Percentiles rank a stretch among this genome's conserved stretches.
These are phyloP conservation scores for Heliconius erato DNA, from an alignment of 2,888 invertebrate genomes.

Conservation along the genomic window DNA sequence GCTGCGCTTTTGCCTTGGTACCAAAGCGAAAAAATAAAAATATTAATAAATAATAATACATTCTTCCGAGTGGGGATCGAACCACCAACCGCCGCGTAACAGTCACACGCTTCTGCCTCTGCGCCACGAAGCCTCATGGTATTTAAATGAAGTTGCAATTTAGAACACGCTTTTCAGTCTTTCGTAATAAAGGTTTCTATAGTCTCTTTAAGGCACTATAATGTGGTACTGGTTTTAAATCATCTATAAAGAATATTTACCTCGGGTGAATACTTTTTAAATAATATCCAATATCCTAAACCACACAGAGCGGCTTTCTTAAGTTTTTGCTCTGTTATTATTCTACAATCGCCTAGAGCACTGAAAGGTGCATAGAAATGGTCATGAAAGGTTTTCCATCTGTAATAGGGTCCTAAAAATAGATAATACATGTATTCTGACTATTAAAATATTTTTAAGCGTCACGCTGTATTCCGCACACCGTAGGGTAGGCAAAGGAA, in stretches of 20 bases:
- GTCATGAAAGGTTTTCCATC: slow-evolving; percentile 91
- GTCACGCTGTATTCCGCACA: too few species aligned
- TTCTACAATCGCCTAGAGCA: slow-evolving; percentile 83
- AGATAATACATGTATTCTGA: background rate
- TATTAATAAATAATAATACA: too few species aligned
- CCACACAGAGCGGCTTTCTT: slow-evolving; percentile 86
- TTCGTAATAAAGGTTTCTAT: background rate
- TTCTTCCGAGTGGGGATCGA: too few species aligned
- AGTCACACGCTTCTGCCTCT: too few species aligned
- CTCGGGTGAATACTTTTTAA: slow-evolving; percentile 85
- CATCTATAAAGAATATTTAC: slow-evolving; percentile 56
- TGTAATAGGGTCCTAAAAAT: slow-evolving; percentile 93
- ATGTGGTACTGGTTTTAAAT: background rate
- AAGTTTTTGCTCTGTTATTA: slow-evolving; percentile 86
- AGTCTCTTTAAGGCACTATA: background rate
- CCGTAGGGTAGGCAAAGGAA: too few species aligned
- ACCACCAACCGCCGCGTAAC: too few species aligned
- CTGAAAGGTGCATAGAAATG: slow-evolving; percentile 87
- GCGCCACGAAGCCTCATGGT: too few species aligned
- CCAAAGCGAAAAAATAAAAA: too few species aligned
- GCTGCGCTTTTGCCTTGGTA: too few species aligned
- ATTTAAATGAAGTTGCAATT: background rate
- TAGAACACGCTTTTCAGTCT: background rate
- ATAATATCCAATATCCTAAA: slow-evolving; percentile 82
- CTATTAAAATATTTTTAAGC: background rate